A percentile compares a stretch with the other conserved stretches of the same genome.
These are phyloP conservation scores for Phoxinus dragarum DNA, from an alignment of 2,797 vertebrate species.

Conservation along the genomic window DNA sequence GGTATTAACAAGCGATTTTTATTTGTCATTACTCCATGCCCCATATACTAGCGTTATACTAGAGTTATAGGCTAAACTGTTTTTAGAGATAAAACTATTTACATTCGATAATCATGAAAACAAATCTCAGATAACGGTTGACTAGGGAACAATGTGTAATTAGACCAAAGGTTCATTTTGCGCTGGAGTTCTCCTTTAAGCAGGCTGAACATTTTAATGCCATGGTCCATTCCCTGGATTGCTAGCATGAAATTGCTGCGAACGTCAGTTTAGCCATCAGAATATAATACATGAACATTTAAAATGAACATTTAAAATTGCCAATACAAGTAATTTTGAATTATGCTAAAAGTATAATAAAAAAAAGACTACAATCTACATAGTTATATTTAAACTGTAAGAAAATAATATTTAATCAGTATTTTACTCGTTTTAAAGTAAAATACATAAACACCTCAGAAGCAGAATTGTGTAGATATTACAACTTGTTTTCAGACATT, in stretches of 20 bases:
- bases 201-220: constrained; percentile 12
- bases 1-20: no score
- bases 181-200: no score
- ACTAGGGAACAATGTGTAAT: no score
- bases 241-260: constrained; percentile 5
- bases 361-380: neutral
- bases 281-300: neutral
- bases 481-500: neutral
- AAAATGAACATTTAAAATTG: neutral
- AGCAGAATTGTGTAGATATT: neutral
- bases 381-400: neutral
- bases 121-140: no score
- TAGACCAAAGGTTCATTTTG: no score
- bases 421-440: neutral
- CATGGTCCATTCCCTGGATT: constrained; percentile 1
- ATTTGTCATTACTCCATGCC: no score
- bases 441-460: neutral
- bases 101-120: no score
- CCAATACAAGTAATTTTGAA: neutral
- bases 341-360: neutral
- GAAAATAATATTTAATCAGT: neutral
- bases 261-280: constrained; percentile 7
- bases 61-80: no score
- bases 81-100: no score
- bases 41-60: no score